Base-by-base conservation (phyloP, 1,140 invertebrate species). In the Drosophila cardini region DNA sequence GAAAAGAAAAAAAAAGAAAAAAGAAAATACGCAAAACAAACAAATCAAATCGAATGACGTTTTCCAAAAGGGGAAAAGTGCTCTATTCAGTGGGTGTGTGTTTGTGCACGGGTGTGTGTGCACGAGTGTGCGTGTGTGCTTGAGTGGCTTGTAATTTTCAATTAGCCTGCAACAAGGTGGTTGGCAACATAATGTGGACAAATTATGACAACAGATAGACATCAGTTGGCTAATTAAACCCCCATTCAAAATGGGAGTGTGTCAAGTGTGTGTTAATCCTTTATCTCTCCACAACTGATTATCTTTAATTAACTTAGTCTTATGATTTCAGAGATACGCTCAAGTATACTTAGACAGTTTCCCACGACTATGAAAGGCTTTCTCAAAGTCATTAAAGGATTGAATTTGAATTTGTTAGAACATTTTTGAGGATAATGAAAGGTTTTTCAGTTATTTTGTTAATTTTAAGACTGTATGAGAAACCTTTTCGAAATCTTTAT, bases 11-110 rank as follows among this genome's bases (percentile, higher is more conserved):
- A 21, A 3, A 21, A 21, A 3, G 21, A 26, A 26, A 26, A 26
- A 26, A 4, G 21, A 26, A 26, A 26, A 26, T 62, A 63, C 63
- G 78, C 79, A 86, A 87, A 87, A 86, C 82, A 86, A 86, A 86
- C 82, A 86, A 86, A 87, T 87, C 83, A 83, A 87, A 87, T 67
- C 83, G 79, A 83, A 86, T 82, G 83, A 87, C 76, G 62, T 65
- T 85, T 26, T 26, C 68, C 55, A 67, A 57, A 63, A 50, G 6
- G 50, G 30, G 64, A 63, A 55, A 15, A 62, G 60, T 48, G 30
- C 11, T 26, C 48, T 30, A 13, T 40, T 6, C 11, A 40, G 11
- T 50, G 48, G 15, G n/a, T 30, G 46, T 32, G 52, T 11, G 38
- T 42, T 13, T 61, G 58, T 10, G 36, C 8, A 1, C 7, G 10